Base-by-base conservation (phyloP, 2,113 vertebrate species). In the Megaceryle maxima region DNA sequence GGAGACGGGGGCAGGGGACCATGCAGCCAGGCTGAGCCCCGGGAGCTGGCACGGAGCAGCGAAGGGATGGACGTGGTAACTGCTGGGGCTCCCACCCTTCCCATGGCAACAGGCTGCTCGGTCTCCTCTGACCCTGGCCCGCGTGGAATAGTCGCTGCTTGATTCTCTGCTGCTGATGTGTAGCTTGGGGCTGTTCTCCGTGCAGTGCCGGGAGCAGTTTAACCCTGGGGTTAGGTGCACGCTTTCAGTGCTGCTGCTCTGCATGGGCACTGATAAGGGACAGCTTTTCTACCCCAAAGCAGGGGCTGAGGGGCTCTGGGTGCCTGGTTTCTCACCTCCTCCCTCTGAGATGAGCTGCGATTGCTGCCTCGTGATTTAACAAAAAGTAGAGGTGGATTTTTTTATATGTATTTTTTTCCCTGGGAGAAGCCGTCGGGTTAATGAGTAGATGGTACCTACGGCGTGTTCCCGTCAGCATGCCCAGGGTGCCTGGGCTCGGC, bases 51-150 rank as follows among this genome's bases (percentile, higher is more conserved):
- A 0, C 2, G 43, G 50, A 94, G 44, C 83, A 6, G 74, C 59
- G 22, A 13, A 44, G 66, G n/a, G 72, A 97, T 94, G 92, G 97
- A 91, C 0, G 57, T n/a, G 96, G 97, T 97, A 96, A 97, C 16
- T 80, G 5, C 44, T 2, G 73, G 29, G 48, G 66, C 59, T 10
- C 43, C 35, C 69, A 20, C 39, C 18, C 56, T n/a, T 56, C 6
- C 29, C 3, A 19, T 41, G 11, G 18, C 62, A 10, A 4, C 0
- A 57, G 53, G 55, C 39, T 67, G 35, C 43, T 73, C 16, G 31
- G n/a, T 10, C 31, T 37, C 16, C 44, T 37, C 68, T 26, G 13
- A 3, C 2, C 7, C 50, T 6, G 8, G 11, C 35, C 13, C 0
- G 6, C 17, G 31, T 16, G 69, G 29, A 43, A 25, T 24, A 3